A percentile compares a stretch with the other conserved stretches of the same genome.
These are phyloP conservation scores for Habrosyne pyritoides DNA, from an alignment of 2,888 invertebrate genomes.

Conservation along the genomic window DNA sequence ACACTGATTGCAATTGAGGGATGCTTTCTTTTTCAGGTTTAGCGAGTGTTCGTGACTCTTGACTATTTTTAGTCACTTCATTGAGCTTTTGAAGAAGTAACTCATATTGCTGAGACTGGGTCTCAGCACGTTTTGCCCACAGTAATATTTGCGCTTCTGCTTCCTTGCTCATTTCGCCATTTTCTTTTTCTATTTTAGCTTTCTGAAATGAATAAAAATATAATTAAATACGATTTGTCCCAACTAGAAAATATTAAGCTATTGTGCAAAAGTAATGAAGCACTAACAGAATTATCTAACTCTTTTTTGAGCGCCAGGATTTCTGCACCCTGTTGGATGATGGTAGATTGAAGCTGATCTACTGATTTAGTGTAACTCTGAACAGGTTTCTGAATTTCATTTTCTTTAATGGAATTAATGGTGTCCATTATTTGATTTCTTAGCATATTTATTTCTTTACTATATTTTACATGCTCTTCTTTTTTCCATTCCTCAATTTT, in stretches of 20 bases:
- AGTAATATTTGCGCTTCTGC: constrained; percentile 59
- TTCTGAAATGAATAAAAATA: constrained; percentile 46
- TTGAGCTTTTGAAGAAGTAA: constrained; percentile 64
- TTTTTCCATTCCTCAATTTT: constrained; percentile 80
- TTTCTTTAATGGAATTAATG: constrained; percentile 60
- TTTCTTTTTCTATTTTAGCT: constrained; percentile 47
- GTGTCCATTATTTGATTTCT: constrained; percentile 69
- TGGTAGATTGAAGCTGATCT: constrained; percentile 66
- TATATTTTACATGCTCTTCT: constrained; percentile 80
- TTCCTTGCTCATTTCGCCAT: constrained; percentile 54
- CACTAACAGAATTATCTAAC: constrained; percentile 65
- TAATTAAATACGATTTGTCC: not conserved
- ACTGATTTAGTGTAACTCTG: constrained; percentile 58
- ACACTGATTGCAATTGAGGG: constrained; percentile 52
- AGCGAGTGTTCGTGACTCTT: constrained; percentile 58
- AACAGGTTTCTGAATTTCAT: constrained; percentile 34
- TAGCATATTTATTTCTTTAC: constrained; percentile 75
- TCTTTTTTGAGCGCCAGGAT: constrained; percentile 75
- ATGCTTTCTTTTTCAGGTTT: constrained; percentile 60
- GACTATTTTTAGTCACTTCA: constrained; percentile 63
- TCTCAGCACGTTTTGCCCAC: constrained; percentile 65
- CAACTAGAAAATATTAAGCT: not conserved
- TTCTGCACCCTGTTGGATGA: constrained; percentile 80
- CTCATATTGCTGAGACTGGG: constrained; percentile 68
- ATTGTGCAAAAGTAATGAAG: constrained; percentile 3